Evolutionary conservation across 2,888 invertebrate species (phyloP), one percentile per base, ranked within the genome.

Genomic region (Drosophila picticornis): DNA sequence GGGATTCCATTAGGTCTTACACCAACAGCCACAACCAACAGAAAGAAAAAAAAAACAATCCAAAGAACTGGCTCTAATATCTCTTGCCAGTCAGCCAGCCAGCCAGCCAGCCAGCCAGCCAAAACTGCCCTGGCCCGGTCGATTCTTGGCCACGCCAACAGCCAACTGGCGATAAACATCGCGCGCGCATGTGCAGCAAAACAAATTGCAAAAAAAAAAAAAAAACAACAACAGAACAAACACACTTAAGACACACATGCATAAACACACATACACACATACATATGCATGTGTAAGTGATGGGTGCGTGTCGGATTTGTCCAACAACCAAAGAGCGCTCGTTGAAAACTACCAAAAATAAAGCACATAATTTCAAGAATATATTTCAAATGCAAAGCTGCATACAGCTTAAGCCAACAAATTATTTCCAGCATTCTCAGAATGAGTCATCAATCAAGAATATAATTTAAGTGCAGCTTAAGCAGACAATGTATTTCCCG

Each of bases 1-100:
- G 85, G 90, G 91, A 91, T 91, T 90, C 85, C 88, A 90, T 90
- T 90, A 90, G 89, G 87, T 87, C 56, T 56, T 88, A 88, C 79
- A 77, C 82, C 83, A 72, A 84, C 77, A 81, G 34, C 61, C 53
- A 25, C 51, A 51, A 19, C 69, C 16, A 25, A 46, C 25, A 46
- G 25, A 46, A 25, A 16, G 4, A 40, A 40, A 69, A 55, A 43
- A 69, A 63, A 43, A 71, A 72, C 77, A 73, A 63, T 63, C 43
- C 43, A 66, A 59, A 80, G 64, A 80, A 80, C 83, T 80, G 81
- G 83, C 78, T 76, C 72, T 75, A 79, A 75, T 72, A 80, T 69
- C 58, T 61, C 50, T 61, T 57, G 70, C 57, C 32, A 46, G 27
- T 40, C 46, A 16, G 56, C n/a, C 50, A 22, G 60, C 68, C 50